A percentile compares a stretch with the other conserved stretches of the same genome.
Evolutionary conservation across 2,888 invertebrate species (phyloP).

Genomic region (Rhimphoctona megacephalus): DNA sequence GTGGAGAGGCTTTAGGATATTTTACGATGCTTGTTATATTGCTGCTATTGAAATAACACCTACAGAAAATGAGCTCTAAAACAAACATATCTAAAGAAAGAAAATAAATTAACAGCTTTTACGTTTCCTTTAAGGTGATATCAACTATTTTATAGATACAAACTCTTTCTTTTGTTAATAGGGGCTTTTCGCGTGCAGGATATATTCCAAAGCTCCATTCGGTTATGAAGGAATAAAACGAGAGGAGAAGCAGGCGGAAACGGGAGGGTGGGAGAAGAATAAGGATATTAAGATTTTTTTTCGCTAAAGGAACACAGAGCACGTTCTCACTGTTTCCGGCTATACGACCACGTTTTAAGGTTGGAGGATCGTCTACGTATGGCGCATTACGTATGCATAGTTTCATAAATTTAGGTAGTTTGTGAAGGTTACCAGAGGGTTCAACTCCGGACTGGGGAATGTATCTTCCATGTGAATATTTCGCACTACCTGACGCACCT

Average conservation of each 20-base stretch:
- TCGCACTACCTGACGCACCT: constrained; percentile 48
- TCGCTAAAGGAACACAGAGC: constrained; percentile 28
- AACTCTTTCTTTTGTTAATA: not conserved
- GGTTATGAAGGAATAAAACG: not conserved
- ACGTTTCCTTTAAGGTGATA: not conserved
- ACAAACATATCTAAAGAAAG: constrained; percentile 14
- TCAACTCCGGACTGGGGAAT: constrained; percentile 32
- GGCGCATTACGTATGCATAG: constrained; percentile 72
- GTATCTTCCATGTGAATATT: constrained; percentile 14
- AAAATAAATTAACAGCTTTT: constrained; percentile 21
- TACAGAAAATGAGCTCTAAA: not conserved
- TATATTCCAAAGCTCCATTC: not conserved
- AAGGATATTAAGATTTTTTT: constrained; percentile 31
- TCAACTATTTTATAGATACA: not conserved
- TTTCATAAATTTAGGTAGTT: constrained; percentile 70
- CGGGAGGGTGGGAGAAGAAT: constrained; percentile 9
- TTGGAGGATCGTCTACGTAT: constrained; percentile 59
- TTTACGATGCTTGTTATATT: constrained; percentile 15
- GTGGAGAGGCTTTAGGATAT: constrained; percentile 38
- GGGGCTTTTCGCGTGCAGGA: not conserved
- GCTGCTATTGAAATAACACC: constrained; percentile 28
- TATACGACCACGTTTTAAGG: constrained; percentile 55
- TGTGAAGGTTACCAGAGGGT: constrained; percentile 49
- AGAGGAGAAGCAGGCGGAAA: not conserved
- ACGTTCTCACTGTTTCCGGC: constrained; percentile 53